Evolutionary conservation across 2,113 vertebrate species (phyloP).

Genomic region (Nestor notabilis): DNA sequence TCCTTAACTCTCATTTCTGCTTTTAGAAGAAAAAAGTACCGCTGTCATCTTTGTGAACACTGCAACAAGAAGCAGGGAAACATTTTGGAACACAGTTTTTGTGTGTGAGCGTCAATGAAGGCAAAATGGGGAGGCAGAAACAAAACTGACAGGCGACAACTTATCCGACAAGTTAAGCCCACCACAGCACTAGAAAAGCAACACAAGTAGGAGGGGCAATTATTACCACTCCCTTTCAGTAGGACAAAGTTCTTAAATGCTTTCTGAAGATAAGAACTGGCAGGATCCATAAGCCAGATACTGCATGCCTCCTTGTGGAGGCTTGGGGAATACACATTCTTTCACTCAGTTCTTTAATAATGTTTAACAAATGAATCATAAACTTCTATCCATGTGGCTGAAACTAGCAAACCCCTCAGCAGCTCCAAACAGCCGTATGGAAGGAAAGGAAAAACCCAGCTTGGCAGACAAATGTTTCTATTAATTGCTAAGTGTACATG

Average conservation of each 20-base stretch:
- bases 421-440: not conserved
- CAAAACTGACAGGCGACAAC: not conserved
- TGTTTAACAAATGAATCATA: not conserved
- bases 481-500: not conserved
- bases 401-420: not conserved
- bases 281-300: not conserved
- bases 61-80: not conserved
- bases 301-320: not conserved
- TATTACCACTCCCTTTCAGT: not conserved
- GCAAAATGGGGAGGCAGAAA: not conserved
- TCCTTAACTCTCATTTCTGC: not conserved
- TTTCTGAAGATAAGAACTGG: not conserved
- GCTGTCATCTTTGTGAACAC: rapidly evolving
- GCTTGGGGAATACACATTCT: not conserved
- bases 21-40: not conserved
- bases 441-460: not conserved
- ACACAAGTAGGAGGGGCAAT: not conserved
- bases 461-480: not conserved
- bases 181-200: not conserved
- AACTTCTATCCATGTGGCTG: not conserved
- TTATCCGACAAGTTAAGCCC: not conserved
- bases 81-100: rapidly evolving
- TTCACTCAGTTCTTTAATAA: not conserved
- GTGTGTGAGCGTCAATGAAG: not conserved
- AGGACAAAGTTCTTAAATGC: not conserved